Percentiles rank a stretch among this genome's conserved stretches.
phyloP scores from a whole-genome alignment of 2,113 vertebrate species.

The Muscicapa adusta region DNA sequence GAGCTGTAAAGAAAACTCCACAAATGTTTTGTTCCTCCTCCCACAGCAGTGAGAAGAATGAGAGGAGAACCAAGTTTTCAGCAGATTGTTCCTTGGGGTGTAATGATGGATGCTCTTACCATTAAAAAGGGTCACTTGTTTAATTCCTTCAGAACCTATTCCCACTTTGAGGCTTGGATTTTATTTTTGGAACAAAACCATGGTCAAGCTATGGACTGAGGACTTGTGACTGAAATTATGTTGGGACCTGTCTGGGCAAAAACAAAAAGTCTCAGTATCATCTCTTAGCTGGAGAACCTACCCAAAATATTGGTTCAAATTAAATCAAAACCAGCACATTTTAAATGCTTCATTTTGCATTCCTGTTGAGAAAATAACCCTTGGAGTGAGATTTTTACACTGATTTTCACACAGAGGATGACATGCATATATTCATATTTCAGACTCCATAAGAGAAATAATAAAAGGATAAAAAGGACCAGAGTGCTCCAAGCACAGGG shows the following conservation, averaged over 20 bases:
- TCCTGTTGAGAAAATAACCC: neutral
- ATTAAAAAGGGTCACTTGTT: neutral
- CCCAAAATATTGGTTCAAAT: neutral
- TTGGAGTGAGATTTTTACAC: neutral
- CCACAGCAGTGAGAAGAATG: neutral
- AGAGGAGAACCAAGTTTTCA: neutral
- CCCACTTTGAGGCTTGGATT: neutral
- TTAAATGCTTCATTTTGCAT: neutral
- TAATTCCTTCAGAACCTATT: neutral
- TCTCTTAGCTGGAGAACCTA: neutral
- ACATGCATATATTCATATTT: neutral
- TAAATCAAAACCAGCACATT: neutral
- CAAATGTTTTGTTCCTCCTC: neutral
- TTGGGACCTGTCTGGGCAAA: neutral
- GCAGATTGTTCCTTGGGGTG: neutral
- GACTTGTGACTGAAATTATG: neutral
- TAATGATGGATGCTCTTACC: neutral
- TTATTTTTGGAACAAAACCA: neutral
- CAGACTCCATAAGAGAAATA: neutral
- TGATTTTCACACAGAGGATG: neutral
- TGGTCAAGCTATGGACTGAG: neutral
- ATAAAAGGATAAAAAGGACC: accelerated
- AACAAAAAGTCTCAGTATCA: neutral
- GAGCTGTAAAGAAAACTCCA: neutral
- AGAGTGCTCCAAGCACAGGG: neutral